These are phyloP conservation scores for Solenopsis invicta DNA, from an alignment of 1,140 invertebrate species.

Conservation along the genomic window DNA sequence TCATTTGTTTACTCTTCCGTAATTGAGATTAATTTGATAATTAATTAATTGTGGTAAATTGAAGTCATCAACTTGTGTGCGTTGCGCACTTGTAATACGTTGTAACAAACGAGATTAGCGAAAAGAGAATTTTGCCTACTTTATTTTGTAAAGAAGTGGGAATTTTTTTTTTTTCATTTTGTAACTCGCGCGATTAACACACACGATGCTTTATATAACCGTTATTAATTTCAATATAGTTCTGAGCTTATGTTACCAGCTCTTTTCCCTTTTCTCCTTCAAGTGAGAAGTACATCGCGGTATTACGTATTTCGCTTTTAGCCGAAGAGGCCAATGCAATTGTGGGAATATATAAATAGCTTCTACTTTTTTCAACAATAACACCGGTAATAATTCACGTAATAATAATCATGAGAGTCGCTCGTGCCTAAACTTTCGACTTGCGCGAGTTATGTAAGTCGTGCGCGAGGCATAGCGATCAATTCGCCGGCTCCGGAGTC, in stretches of 20 bases:
- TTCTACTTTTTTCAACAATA: conserved; percentile 3
- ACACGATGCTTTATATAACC: neutral
- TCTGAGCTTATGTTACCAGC: neutral
- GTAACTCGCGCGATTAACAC: neutral
- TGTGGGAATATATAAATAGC: conserved; percentile 33
- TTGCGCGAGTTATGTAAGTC: conserved; percentile 57
- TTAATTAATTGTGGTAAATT: neutral
- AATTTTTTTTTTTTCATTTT: neutral
- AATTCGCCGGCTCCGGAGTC: conserved; percentile 46
- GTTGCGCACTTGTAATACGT: neutral
- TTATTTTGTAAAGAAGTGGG: neutral
- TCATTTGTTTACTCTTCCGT: neutral
- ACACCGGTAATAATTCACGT: conserved; percentile 11
- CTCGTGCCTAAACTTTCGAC: conserved; percentile 56
- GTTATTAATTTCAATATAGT: neutral
- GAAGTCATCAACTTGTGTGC: neutral
- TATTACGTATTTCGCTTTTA: conserved; percentile 1
- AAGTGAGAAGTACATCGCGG: neutral
- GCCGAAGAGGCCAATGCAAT: neutral
- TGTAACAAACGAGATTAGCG: neutral
- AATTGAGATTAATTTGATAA: neutral
- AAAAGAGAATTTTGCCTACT: neutral
- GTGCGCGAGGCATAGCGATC: conserved; percentile 52
- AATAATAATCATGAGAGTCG: conserved; percentile 53
- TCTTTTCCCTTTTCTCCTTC: neutral